Base-by-base conservation (phyloP, 2,113 vertebrate genomes). In the Leptobrachium ailaonicum region DNA sequence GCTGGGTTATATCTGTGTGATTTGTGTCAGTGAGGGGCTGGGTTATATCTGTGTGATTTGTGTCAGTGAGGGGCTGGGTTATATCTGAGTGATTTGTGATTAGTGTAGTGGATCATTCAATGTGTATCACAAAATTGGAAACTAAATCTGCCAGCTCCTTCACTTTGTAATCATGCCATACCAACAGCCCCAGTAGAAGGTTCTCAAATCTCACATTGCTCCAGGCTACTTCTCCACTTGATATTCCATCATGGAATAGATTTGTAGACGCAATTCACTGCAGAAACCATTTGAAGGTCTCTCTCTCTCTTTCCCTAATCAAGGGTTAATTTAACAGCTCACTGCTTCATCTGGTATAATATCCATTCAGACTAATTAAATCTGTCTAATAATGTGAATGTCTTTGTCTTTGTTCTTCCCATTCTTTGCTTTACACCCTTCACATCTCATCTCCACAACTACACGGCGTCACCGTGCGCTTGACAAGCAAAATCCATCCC, bases 321-420 rank as follows among this genome's bases (percentile, higher is more conserved):
- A 98, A 97, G 96, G 97, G 96, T 98, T 99, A 95, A 98, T 98
- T 98, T 98, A 96, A 96, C 96, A 97, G 95, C 95, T 95, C 94
- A 92, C 92, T 95, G 95, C 92, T 95, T 97, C 91, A 94, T 96
- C 94, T 93, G 92, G 94, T 94, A 95, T 97, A 95, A 97, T 98
- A 95, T 96, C 95, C 94, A 96, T 96, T 98, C 96, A 94, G 91
- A 95, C 95, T 98, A 98, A 98, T 98, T 98, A 98, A 98, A 98
- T 98, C 95, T 97, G 96, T 98, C 96, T 96, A 97, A 96, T 98
- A 97, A 98, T 93, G 94, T 93, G 94, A 94, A 91, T 88, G 93
- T 93, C 94, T 96, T 95, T 94, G 91, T 95, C 94, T 96, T 96
- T 96, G 94, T 96, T 95, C 95, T 94, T 88, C 86, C 90, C 89